phyloP scores from a whole-genome alignment of 2,113 vertebrate species.

The Chiloscyllium plagiosum region DNA sequence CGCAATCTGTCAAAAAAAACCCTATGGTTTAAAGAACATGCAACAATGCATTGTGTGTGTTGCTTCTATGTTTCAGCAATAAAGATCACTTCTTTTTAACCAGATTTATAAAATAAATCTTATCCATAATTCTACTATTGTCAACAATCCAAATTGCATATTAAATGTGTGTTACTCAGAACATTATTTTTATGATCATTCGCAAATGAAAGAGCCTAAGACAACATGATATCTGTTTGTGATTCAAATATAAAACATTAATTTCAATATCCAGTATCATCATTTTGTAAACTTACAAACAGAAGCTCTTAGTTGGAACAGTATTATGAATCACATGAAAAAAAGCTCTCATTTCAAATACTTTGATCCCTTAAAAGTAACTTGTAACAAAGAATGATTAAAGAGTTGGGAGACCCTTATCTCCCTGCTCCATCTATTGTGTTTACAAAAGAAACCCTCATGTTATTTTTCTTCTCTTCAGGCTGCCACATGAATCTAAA shows the following conservation, averaged over 20 bases:
- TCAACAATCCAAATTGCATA: background rate
- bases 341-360: slow-evolving; percentile 20
- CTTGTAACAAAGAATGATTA: slow-evolving; percentile 51
- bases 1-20: background rate
- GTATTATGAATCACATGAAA: background rate
- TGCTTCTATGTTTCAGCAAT: background rate
- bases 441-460: slow-evolving; percentile 62
- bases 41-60: background rate
- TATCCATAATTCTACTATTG: background rate
- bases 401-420: slow-evolving; percentile 58
- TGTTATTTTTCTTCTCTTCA: slow-evolving; percentile 57
- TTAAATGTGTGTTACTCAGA: background rate
- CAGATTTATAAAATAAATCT: background rate
- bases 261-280: background rate
- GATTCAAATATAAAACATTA: background rate
- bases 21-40: background rate
- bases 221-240: background rate
- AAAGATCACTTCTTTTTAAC: background rate
- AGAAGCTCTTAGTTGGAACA: background rate
- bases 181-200: background rate
- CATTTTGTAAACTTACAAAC: background rate
- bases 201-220: too few species aligned
- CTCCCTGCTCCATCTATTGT: slow-evolving; percentile 56
- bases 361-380: slow-evolving; percentile 55
- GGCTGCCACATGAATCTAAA: slow-evolving; percentile 42